These are phyloP conservation scores for Helogale parvula DNA, from an alignment of 2,113 vertebrate species.

Conservation along the genomic window DNA sequence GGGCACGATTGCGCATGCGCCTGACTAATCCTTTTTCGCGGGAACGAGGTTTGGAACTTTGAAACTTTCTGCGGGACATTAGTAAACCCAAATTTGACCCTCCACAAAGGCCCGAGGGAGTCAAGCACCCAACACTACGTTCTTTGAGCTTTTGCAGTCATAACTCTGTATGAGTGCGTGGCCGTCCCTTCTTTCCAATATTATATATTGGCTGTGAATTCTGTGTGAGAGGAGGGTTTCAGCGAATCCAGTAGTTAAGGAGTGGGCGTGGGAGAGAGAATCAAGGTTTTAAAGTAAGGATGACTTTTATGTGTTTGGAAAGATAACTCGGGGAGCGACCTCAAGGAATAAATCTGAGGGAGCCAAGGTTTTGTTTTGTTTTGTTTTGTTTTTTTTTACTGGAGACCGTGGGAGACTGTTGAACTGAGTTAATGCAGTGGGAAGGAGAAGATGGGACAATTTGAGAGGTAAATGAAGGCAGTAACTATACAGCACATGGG, in stretches of 20 bases:
- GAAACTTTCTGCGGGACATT: background rate
- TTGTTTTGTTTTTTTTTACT: fast-evolving
- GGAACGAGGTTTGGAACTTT: background rate
- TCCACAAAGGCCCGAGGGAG: background rate
- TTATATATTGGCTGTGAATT: background rate
- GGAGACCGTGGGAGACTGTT: background rate
- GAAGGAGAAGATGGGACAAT: background rate
- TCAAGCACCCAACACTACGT: background rate
- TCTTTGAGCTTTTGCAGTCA: background rate
- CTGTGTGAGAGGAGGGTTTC: background rate
- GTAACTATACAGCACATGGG: background rate
- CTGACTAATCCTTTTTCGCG: background rate
- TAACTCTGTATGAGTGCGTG: too few relatives aligned
- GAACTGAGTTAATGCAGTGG: slow-evolving; percentile 5
- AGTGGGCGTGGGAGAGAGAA: background rate
- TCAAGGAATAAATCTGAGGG: background rate
- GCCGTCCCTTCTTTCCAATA: background rate
- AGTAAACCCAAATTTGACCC: background rate
- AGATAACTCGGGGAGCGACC: background rate
- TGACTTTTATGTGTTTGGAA: background rate
- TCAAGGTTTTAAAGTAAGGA: background rate
- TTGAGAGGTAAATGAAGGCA: background rate
- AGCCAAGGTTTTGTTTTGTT: background rate
- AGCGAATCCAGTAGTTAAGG: background rate
- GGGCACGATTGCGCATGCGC: slow-evolving; percentile 19